A percentile compares a stretch with the other conserved stretches of the same genome.
Evolutionary conservation across 1,140 invertebrate species (phyloP).

Genomic region (Lepidostoma basale): DNA sequence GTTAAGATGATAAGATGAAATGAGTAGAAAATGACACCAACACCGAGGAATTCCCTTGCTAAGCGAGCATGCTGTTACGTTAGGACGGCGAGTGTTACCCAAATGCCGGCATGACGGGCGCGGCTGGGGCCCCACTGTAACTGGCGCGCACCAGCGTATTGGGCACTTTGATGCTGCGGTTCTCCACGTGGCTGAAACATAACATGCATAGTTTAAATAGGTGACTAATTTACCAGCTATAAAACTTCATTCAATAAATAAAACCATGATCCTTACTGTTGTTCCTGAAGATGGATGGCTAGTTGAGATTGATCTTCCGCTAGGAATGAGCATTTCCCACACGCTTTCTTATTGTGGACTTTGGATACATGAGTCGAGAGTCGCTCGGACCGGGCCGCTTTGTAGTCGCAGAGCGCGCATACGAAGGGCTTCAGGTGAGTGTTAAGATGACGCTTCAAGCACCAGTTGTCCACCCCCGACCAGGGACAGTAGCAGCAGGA

Average conservation of each 20-base stretch:
- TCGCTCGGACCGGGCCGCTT: conserved; percentile 84
- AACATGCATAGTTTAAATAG: conserved; percentile 5
- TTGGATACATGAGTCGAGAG: conserved; percentile 87
- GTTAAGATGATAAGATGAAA: conserved; percentile 26
- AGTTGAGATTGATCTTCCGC: conserved; percentile 80
- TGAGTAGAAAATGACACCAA: conserved; percentile 33
- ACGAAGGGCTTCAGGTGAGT: conserved; percentile 90
- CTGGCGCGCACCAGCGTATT: conserved; percentile 47
- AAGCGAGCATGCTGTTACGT: conserved; percentile 32
- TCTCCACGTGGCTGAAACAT: conserved; percentile 55
- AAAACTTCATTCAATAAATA: conserved; percentile 13
- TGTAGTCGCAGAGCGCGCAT: conserved; percentile 88
- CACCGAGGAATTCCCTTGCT: conserved; percentile 44
- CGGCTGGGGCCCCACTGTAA: conserved; percentile 36
- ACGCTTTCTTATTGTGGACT: conserved; percentile 88
- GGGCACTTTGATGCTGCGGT: conserved; percentile 57
- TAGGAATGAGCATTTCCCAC: conserved; percentile 84
- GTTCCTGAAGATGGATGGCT: conserved; percentile 74
- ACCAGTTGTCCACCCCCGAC: conserved; percentile 94
- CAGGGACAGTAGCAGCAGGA: conserved; percentile 87
- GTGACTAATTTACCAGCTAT: background rate
- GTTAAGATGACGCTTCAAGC: conserved; percentile 87
- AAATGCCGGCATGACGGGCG: conserved; percentile 41
- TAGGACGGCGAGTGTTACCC: conserved; percentile 42
- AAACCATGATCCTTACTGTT: conserved; percentile 62